These are phyloP conservation scores for Caenorhabditis plicata DNA, from an alignment of 2,888 invertebrate genomes.

Conservation along the genomic window DNA sequence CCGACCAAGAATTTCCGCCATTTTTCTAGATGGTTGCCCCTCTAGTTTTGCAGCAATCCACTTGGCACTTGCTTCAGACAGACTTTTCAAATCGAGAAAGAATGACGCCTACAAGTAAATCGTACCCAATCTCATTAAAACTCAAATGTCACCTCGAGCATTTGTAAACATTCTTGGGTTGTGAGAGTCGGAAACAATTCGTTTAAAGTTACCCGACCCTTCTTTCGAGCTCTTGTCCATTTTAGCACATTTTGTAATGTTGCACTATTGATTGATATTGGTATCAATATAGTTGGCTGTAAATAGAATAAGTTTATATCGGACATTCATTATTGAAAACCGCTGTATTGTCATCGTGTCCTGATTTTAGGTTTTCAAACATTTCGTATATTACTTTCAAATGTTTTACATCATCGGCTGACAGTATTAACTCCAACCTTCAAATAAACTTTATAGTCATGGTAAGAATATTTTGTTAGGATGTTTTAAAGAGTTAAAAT, in stretches of 20 bases:
- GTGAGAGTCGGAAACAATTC: conserved; percentile 11
- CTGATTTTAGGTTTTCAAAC: conserved; percentile 17
- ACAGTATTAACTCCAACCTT: conserved; percentile 10
- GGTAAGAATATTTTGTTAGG: no score
- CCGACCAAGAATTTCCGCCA: conserved; percentile 26
- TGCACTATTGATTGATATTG: conserved; percentile 21
- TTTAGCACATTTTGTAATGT: conserved; percentile 21
- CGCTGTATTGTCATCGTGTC: conserved; percentile 3
- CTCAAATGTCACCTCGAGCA: conserved; percentile 8
- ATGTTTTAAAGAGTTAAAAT: no score
- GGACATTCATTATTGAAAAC: not conserved
- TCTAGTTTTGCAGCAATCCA: conserved; percentile 25
- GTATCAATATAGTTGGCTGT: conserved; percentile 16
- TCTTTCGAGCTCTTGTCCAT: conserved; percentile 21
- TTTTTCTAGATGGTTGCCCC: conserved; percentile 19
- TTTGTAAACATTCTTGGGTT: conserved; percentile 14
- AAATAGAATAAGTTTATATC: no score
- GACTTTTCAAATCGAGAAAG: conserved; percentile 9
- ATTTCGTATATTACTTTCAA: conserved; percentile 20
- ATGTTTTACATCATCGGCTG: conserved; percentile 21
- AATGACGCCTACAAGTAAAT: conserved; percentile 17
- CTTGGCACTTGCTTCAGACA: conserved; percentile 10
- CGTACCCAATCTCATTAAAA: no score
- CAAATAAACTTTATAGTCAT: no score
- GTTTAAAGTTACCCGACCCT: not conserved